These are phyloP conservation scores for Phoenicopterus ruber DNA, from an alignment of 2,113 vertebrate genomes.

Conservation along the genomic window DNA sequence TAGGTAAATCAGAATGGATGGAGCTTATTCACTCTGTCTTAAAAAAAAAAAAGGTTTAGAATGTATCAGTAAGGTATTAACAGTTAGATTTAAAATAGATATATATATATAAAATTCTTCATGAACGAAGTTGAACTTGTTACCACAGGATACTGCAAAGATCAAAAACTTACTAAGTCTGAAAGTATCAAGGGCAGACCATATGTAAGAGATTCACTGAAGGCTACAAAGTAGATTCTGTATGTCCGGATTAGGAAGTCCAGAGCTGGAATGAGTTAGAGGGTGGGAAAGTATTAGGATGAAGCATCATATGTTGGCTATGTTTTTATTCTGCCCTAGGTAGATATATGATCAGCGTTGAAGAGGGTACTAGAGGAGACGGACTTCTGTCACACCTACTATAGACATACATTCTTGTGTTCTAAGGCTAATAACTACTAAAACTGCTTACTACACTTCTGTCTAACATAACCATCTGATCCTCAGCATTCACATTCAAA, in stretches of 20 bases:
- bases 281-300: not conserved
- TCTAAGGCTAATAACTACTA: not conserved
- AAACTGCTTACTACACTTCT: not conserved
- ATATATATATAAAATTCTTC: not conserved
- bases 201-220: not conserved
- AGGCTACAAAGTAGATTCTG: not conserved
- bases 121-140: not conserved
- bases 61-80: not conserved
- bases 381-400: not conserved
- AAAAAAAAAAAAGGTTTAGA: not conserved
- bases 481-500: not conserved
- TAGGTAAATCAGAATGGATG: not conserved
- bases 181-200: not conserved
- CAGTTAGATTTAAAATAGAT: not conserved
- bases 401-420: not conserved
- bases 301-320: not conserved
- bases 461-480: not conserved
- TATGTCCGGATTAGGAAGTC: not conserved
- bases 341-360: not conserved
- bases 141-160: not conserved
- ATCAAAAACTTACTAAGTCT: not conserved
- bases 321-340: not conserved
- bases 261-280: not conserved
- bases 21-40: not conserved
- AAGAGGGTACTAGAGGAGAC: not conserved